Evolutionary conservation across 1,140 invertebrate genomes (phyloP).

Genomic region (Brachystomella parvula): DNA sequence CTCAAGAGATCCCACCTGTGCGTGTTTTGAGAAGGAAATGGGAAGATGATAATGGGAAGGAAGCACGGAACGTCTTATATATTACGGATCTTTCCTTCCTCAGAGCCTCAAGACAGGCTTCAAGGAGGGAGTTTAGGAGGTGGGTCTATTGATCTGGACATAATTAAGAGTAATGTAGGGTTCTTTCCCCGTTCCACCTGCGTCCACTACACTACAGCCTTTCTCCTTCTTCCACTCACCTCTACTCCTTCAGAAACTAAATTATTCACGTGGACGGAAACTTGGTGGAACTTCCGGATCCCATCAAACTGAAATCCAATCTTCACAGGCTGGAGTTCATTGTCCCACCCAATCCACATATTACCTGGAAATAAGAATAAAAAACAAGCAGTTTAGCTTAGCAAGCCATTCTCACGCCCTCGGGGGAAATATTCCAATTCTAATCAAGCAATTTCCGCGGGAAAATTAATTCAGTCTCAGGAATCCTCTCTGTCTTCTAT

Average conservation of each 20-base stretch:
- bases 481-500: too few species aligned
- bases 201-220: background rate
- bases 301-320: slow-evolving; percentile 37
- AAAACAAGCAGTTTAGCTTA: background rate
- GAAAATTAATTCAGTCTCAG: too few species aligned
- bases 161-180: slow-evolving; percentile 34
- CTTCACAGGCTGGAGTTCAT: slow-evolving; percentile 29
- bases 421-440: too few species aligned
- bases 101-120: background rate
- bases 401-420: too few species aligned
- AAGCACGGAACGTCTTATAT: background rate
- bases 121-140: background rate
- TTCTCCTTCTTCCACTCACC: slow-evolving; percentile 23
- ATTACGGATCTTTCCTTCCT: background rate
- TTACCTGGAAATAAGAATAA: slow-evolving; percentile 26
- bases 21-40: slow-evolving; percentile 2
- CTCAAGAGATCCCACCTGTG: too few species aligned
- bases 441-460: too few species aligned
- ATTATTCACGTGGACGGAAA: slow-evolving; percentile 39
- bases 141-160: slow-evolving; percentile 16
- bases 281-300: slow-evolving; percentile 33
- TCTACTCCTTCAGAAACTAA: slow-evolving; percentile 37
- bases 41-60: background rate
- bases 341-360: slow-evolving; percentile 37
- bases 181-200: slow-evolving; percentile 1